Conservation (phyloP, 2,888 invertebrate genomes). For the Drosophila bunnanda region DNA sequence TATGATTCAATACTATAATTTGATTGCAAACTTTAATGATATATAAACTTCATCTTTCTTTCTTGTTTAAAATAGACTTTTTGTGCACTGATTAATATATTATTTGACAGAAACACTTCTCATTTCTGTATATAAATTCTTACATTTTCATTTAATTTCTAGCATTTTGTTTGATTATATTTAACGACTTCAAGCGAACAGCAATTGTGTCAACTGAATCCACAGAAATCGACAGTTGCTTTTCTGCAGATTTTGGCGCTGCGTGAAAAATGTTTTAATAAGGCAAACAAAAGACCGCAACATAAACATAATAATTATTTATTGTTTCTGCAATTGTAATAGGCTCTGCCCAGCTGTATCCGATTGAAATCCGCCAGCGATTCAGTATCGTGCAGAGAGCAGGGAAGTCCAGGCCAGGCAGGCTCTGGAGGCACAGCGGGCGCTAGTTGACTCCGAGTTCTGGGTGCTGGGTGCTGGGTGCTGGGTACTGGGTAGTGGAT, state of each 20-base stretch:
- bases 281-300: slow-evolving; percentile 41
- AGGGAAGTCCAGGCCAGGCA: slow-evolving; percentile 12
- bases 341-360: slow-evolving; percentile 28
- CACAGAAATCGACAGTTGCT: slow-evolving; percentile 5
- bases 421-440: slow-evolving; percentile 69
- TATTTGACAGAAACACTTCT: not conserved
- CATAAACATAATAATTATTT: slow-evolving; percentile 50
- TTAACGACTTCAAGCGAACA: slow-evolving; percentile 3
- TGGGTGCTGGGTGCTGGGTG: slow-evolving; percentile 14
- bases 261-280: slow-evolving; percentile 45
- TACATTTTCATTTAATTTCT: not conserved
- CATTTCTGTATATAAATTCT: not conserved
- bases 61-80: not conserved
- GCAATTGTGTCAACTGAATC: slow-evolving; percentile 5
- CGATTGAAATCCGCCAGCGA: slow-evolving; percentile 34
- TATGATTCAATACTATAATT: too few species aligned
- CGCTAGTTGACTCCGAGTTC: slow-evolving; percentile 66
- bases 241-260: slow-evolving; percentile 20
- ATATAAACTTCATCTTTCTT: too few species aligned
- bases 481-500: not conserved
- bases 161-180: not conserved
- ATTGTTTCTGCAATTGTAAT: slow-evolving; percentile 48
- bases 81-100: too few species aligned
- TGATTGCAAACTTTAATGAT: too few species aligned
- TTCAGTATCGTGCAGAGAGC: slow-evolving; percentile 42